Base-by-base conservation (phyloP, 2,888 invertebrate genomes). In the Dryobota labecula region DNA sequence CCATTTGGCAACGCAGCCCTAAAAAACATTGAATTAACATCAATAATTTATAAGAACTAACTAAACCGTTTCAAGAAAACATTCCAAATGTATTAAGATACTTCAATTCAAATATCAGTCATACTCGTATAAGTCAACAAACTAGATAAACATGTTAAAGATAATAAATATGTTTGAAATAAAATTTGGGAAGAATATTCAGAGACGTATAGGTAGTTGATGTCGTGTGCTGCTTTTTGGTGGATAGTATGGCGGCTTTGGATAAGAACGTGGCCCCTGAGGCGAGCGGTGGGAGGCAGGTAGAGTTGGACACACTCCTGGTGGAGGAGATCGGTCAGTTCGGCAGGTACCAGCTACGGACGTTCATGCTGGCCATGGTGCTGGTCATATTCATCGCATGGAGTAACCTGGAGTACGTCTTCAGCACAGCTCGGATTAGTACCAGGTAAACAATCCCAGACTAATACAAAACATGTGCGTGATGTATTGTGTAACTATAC, bases 311-410 rank as follows among this genome's bases (percentile, higher is more conserved):
- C 64, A 87, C 88, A 4, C 89, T 95, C 18, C 79, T 95, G 61
- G 88, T 92, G 30, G 90, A 93, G 30, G 95, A 95, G 79, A 87
- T 94, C 20, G 95, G 95, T 0, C 93, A 94, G 85, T 92, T 94
- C 70, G 95, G 95, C 1, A 78, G 78, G 66, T 95, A 91, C 74
- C 95, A 95, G 84, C 45, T 91, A 9, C 84, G 87, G 18, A 91
- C 88, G 0, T 72, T 94, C 51, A 43, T 85, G 2, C 72, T 94
- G 36, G 84, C 89, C 0, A 77, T 87, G 0, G 43, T 93, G 0
- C 82, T 93, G 30, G 92, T 90, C 0, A 86, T 95, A 38, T 92
- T 95, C 62, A 82, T 83, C 0, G 91, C 92, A 0, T 94, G 91
- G 88, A 89, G 90, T 1, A 90, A 90, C 13, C 87, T 87, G 33